Conservation (phyloP, 2,797 vertebrate species). For the Pogoniulus pusillus region DNA sequence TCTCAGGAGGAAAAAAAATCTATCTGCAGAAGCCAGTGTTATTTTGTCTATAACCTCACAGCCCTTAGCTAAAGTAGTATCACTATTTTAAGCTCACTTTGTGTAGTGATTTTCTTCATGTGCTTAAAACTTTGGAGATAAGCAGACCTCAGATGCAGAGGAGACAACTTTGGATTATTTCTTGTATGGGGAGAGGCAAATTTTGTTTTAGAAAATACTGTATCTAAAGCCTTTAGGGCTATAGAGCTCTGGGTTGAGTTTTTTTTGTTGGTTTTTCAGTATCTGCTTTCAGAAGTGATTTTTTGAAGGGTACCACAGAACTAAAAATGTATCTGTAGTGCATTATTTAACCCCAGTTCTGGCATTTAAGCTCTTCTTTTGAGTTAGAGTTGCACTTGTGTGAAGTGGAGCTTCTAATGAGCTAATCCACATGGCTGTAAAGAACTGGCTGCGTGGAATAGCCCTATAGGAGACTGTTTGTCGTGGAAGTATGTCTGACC, state of each 20-base stretch:
- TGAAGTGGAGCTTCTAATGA: background rate
- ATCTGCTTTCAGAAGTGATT: background rate
- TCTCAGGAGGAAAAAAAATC: background rate
- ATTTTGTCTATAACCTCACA: background rate
- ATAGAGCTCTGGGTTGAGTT: background rate
- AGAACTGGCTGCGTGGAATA: background rate
- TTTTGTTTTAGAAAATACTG: background rate
- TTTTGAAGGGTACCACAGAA: background rate
- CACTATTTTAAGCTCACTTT: background rate
- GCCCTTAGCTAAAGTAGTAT: background rate
- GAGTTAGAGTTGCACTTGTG: background rate
- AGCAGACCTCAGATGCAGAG: background rate
- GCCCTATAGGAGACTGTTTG: background rate
- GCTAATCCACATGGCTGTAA: background rate
- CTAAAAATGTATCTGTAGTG: background rate
- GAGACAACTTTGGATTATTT: background rate
- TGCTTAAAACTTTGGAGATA: background rate
- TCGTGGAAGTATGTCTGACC: background rate
- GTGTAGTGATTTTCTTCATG: background rate
- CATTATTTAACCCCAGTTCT: background rate
- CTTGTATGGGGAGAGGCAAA: background rate
- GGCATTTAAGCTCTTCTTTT: background rate
- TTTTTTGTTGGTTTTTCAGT: background rate
- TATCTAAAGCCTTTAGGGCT: background rate
- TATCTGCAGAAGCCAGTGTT: background rate